phyloP scores from a whole-genome alignment of 1,140 invertebrate genomes.

The Musca domestica region DNA sequence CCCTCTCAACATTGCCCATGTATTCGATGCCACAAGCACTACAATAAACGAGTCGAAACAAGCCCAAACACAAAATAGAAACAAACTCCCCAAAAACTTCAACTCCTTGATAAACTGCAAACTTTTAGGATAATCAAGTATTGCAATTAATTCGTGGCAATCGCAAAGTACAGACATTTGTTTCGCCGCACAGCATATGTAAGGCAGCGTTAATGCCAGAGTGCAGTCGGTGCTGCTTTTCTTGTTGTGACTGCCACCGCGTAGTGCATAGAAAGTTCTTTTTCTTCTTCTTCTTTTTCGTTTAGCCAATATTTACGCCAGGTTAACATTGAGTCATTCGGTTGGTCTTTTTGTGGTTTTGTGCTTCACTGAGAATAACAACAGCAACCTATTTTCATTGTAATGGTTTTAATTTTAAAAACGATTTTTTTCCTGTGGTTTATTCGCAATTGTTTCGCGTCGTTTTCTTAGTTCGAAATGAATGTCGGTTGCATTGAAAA shows the following conservation, averaged over 20 bases:
- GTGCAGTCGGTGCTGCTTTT: too few relatives aligned
- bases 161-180: constrained; percentile 27
- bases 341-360: background rate
- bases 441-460: too few relatives aligned
- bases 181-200: constrained; percentile 22
- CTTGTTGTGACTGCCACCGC: background rate
- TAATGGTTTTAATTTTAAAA: too few relatives aligned
- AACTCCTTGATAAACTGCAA: constrained; percentile 27
- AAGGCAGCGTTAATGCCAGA: constrained; percentile 16
- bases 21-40: too few relatives aligned
- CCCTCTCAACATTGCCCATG: too few relatives aligned
- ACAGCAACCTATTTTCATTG: too few relatives aligned
- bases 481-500: too few relatives aligned
- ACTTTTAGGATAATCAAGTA: constrained; percentile 31
- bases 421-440: too few relatives aligned
- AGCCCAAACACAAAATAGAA: too few relatives aligned
- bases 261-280: background rate
- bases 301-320: constrained; percentile 4
- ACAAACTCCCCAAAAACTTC: too few relatives aligned
- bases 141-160: constrained; percentile 29
- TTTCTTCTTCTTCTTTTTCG: background rate
- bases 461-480: too few relatives aligned
- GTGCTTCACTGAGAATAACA: background rate
- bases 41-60: too few relatives aligned
- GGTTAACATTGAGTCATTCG: background rate